A percentile compares a stretch with the other conserved stretches of the same genome.
These are phyloP conservation scores for Echinops telfairi DNA, from an alignment of 2,113 vertebrate genomes.

Conservation along the genomic window DNA sequence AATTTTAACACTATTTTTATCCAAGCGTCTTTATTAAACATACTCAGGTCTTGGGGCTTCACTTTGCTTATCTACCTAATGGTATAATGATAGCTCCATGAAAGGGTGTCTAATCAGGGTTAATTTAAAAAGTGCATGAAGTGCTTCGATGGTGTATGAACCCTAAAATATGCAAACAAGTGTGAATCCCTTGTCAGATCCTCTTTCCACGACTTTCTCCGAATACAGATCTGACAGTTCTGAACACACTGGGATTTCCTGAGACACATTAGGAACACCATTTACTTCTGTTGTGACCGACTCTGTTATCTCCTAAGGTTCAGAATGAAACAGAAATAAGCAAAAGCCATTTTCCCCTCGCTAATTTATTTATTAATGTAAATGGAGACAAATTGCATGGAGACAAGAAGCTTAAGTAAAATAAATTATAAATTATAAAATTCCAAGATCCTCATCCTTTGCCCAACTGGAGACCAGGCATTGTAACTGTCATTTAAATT, in stretches of 20 bases:
- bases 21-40: constrained; percentile 60
- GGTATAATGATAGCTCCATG: no score
- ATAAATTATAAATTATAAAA: not conserved
- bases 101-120: not conserved
- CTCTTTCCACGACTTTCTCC: not conserved
- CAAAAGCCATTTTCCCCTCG: not conserved
- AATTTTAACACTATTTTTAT: constrained; percentile 54
- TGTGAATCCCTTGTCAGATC: not conserved
- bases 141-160: not conserved
- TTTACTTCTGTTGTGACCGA: accelerated
- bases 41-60: not conserved
- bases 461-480: not conserved
- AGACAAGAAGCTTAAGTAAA: not conserved
- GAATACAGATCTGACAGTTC: not conserved
- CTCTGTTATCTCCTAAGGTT: not conserved
- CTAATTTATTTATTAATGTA: not conserved
- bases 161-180: not conserved
- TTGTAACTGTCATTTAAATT: not conserved
- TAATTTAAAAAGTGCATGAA: not conserved
- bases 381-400: no score
- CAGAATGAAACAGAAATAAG: not conserved
- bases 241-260: not conserved
- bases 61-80: not conserved
- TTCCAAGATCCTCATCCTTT: not conserved
- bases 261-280: not conserved